Percentiles rank a stretch among this genome's conserved stretches.
These are phyloP conservation scores for Druon quercuslanigerum DNA, from an alignment of 1,140 invertebrate species.

Conservation along the genomic window DNA sequence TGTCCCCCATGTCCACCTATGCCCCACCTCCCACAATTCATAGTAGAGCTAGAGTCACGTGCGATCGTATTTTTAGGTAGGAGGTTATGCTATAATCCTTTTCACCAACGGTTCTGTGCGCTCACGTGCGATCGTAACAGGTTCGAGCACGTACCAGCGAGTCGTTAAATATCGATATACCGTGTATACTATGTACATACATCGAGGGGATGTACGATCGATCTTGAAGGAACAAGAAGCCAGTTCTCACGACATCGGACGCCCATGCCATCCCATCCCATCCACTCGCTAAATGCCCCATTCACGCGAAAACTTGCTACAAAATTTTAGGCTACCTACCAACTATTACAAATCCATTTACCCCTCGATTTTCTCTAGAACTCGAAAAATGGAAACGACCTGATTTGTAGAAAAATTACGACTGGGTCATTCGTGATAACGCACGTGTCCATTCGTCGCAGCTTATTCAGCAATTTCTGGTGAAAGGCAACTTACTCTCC, in stretches of 20 bases:
- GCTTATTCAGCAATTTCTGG: too few relatives aligned
- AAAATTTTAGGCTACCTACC: not conserved
- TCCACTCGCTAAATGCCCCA: not conserved
- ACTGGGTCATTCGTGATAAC: too few relatives aligned
- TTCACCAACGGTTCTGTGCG: conserved; percentile 34
- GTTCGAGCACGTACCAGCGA: conserved; percentile 54
- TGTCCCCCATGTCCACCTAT: not conserved
- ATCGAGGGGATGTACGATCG: conserved; percentile 46
- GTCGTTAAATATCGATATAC: conserved; percentile 55
- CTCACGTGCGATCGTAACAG: conserved; percentile 55
- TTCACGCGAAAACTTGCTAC: not conserved
- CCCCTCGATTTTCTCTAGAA: not conserved
- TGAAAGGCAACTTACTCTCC: too few relatives aligned
- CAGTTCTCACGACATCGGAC: conserved; percentile 20
- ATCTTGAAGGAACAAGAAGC: conserved; percentile 25
- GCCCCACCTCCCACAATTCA: conserved; percentile 13
- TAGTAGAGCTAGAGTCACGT: conserved; percentile 3
- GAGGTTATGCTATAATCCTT: conserved; percentile 29
- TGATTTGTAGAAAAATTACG: too few relatives aligned
- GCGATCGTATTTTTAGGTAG: conserved; percentile 30
- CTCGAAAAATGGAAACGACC: not conserved
- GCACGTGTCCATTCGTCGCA: too few relatives aligned
- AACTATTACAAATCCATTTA: not conserved
- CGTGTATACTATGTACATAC: conserved; percentile 44
- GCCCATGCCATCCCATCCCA: not conserved